Conservation (phyloP, 2,888 invertebrate species). For the Priocnemis perturbator region DNA sequence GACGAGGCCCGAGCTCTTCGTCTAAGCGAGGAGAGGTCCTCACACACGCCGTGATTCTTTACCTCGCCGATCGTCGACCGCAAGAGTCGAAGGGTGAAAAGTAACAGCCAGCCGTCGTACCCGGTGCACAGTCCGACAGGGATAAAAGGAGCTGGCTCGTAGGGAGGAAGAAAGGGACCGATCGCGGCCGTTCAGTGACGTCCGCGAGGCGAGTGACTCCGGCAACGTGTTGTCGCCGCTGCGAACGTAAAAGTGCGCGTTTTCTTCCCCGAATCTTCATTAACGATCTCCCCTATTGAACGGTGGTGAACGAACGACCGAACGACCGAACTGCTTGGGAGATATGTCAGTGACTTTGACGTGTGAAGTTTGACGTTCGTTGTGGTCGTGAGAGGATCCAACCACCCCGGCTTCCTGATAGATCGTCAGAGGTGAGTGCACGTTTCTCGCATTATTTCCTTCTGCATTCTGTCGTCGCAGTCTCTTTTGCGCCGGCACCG, state of each 20-base stretch:
- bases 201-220: no score
- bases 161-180: no score
- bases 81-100: no score
- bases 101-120: no score
- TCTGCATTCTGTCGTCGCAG: neutral
- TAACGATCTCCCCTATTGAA: no score
- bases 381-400: constrained; percentile 47
- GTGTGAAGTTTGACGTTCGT: constrained; percentile 67
- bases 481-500: neutral
- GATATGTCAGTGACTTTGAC: constrained; percentile 66
- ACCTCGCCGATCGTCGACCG: neutral
- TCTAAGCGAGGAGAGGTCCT: constrained; percentile 18
- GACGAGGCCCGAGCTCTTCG: constrained; percentile 37
- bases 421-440: constrained; percentile 54
- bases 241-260: no score
- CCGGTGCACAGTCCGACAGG: no score
- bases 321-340: constrained; percentile 12
- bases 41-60: constrained; percentile 4
- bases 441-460: neutral
- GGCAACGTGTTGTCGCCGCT: no score
- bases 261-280: neutral
- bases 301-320: constrained; percentile 7
- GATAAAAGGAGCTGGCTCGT: no score
- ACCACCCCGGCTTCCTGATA: constrained; percentile 38
- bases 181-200: no score